A percentile compares a stretch with the other conserved stretches of the same genome.
These are phyloP conservation scores for Pammene aurita DNA, from an alignment of 2,888 invertebrate genomes.

Conservation along the genomic window DNA sequence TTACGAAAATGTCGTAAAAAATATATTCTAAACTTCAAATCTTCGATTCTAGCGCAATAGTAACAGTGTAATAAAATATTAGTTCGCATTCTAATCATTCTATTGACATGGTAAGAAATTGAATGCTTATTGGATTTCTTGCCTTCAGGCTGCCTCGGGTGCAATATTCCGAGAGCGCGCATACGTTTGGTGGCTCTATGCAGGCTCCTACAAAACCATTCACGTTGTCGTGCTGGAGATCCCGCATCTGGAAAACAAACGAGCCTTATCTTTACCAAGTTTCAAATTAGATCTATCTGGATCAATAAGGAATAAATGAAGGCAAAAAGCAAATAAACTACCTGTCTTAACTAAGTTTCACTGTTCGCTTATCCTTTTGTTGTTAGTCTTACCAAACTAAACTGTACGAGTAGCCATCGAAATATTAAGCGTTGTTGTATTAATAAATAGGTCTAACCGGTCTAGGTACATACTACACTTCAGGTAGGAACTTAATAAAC, in stretches of 20 bases:
- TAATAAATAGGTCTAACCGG: no score
- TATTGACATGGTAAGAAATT: constrained; percentile 14
- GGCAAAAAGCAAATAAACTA: constrained; percentile 22
- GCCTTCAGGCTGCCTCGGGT: constrained; percentile 95
- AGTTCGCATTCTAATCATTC: not conserved
- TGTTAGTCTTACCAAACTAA: constrained; percentile 4
- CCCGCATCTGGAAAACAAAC: constrained; percentile 87
- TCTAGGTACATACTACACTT: no score
- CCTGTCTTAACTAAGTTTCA: constrained; percentile 20
- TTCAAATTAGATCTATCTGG: constrained; percentile 19
- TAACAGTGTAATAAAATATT: not conserved
- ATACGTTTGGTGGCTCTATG: constrained; percentile 94
- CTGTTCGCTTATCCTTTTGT: not conserved
- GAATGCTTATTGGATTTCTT: constrained; percentile 25
- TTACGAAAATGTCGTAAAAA: no score
- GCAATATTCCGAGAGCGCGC: constrained; percentile 94
- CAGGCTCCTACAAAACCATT: constrained; percentile 96
- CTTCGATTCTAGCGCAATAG: not conserved
- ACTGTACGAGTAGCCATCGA: no score
- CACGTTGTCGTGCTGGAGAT: constrained; percentile 94
- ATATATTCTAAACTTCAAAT: no score
- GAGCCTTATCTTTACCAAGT: constrained; percentile 19
- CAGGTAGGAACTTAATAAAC: not conserved
- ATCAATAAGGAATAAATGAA: not conserved
- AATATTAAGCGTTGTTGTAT: no score